Percentiles rank a stretch among this genome's conserved stretches.
Evolutionary conservation across 2,888 invertebrate genomes (phyloP).

Genomic region (Caenorhabditis imperialis): DNA sequence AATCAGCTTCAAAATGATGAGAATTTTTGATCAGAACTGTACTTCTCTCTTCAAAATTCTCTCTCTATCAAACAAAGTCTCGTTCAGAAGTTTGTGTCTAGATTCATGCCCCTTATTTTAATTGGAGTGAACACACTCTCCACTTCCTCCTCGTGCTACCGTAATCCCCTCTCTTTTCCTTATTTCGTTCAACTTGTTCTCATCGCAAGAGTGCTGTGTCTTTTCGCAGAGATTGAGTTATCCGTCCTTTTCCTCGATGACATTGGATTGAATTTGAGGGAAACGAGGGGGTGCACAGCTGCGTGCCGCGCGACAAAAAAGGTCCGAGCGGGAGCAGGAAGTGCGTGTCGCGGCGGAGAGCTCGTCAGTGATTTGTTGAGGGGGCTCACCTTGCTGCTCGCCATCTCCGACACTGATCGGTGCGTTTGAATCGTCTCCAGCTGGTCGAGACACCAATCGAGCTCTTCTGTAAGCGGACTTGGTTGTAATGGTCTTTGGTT

Average conservation of each 20-base stretch:
- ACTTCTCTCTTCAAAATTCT: too few relatives aligned
- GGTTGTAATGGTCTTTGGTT: constrained; percentile 61
- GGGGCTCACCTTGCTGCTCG: constrained; percentile 92
- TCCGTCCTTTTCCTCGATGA: constrained; percentile 18
- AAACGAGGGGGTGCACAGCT: constrained; percentile 18
- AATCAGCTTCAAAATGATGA: too few relatives aligned
- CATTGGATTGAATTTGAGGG: constrained; percentile 40
- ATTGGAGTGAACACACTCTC: too few relatives aligned
- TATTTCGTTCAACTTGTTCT: too few relatives aligned
- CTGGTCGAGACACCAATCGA: constrained; percentile 99
- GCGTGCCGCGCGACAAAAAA: constrained; percentile 27
- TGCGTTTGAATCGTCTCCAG: constrained; percentile 99
- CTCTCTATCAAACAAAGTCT: too few relatives aligned
- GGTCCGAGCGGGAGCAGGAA: neutral
- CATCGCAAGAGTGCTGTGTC: neutral
- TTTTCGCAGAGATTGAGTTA: neutral
- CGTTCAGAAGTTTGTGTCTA: too few relatives aligned
- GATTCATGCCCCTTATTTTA: too few relatives aligned
- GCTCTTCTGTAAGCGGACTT: constrained; percentile 84
- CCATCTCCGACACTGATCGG: constrained; percentile 99
- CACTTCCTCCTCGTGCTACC: too few relatives aligned
- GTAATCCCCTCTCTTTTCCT: too few relatives aligned
- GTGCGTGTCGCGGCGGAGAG: neutral
- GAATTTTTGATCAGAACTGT: too few relatives aligned
- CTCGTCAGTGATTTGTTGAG: neutral